Evolutionary conservation across 2,113 vertebrate genomes (phyloP).

Genomic region (Toxotes jaculatrix): DNA sequence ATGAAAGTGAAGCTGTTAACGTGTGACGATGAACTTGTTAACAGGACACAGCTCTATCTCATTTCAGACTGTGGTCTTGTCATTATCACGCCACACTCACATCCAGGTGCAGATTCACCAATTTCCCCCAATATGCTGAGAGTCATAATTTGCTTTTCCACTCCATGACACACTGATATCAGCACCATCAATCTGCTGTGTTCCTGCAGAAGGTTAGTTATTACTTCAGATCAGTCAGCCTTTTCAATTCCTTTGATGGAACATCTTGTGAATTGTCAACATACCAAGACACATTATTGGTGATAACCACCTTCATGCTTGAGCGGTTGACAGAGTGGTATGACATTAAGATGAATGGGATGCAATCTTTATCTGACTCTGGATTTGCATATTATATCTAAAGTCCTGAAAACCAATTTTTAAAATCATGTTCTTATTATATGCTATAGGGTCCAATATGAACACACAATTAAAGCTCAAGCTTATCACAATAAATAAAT

Average conservation of each 20-base stretch:
- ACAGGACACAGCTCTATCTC: slow-evolving; percentile 31
- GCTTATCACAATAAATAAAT: neutral
- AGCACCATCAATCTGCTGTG: slow-evolving; percentile 63
- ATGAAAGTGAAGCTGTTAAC: slow-evolving; percentile 2
- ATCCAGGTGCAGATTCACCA: slow-evolving; percentile 39
- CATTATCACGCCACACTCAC: slow-evolving; percentile 9
- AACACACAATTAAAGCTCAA: neutral
- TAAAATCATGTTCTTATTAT: neutral
- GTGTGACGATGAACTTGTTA: slow-evolving; percentile 21
- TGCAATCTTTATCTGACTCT: neutral
- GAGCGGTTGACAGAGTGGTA: slow-evolving; percentile 18
- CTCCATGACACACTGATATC: slow-evolving; percentile 59
- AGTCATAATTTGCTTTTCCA: slow-evolving; percentile 72
- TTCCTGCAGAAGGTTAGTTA: slow-evolving; percentile 49
- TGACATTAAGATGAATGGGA: slow-evolving; percentile 49
- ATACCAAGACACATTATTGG: slow-evolving; percentile 49
- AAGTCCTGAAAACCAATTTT: neutral
- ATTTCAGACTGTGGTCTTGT: neutral
- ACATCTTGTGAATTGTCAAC: slow-evolving; percentile 52
- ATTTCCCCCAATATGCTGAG: slow-evolving; percentile 52
- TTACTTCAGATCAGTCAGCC: slow-evolving; percentile 63
- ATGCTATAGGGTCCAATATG: neutral
- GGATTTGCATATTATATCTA: neutral
- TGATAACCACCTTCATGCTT: slow-evolving; percentile 67
- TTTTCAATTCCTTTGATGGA: slow-evolving; percentile 49